Percentiles rank a stretch among this genome's conserved stretches.
Evolutionary conservation across 92 coral and sea anemone species (phyloP).

Genomic region (Porites rus): DNA sequence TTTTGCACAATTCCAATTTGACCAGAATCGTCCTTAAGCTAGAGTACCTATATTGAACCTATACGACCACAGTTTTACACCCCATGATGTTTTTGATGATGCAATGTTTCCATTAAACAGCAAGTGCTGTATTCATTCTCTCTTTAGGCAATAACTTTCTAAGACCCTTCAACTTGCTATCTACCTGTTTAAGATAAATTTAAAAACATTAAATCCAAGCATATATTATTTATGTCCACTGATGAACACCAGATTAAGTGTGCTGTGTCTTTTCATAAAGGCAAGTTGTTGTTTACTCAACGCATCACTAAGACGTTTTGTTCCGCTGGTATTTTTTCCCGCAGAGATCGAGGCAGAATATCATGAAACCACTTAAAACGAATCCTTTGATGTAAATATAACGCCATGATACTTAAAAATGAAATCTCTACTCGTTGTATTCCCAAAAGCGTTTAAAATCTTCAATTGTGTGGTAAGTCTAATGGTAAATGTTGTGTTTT

Average conservation of each 20-base stretch:
- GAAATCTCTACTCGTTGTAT: not conserved
- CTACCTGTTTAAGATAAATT: slow-evolving; percentile 6
- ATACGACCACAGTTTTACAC: too few relatives aligned
- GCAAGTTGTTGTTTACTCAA: not conserved
- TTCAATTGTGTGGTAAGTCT: not conserved
- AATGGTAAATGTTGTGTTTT: not conserved
- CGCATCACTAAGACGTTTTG: not conserved
- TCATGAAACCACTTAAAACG: too few relatives aligned
- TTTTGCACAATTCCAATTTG: too few relatives aligned
- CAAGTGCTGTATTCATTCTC: too few relatives aligned
- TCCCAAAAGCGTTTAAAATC: not conserved
- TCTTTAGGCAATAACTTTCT: too few relatives aligned
- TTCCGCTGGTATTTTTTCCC: not conserved
- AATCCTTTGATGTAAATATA: not conserved
- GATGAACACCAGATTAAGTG: not conserved
- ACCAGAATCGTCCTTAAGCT: too few relatives aligned
- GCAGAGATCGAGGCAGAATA: not conserved
- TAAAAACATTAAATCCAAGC: not conserved
- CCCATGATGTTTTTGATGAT: too few relatives aligned
- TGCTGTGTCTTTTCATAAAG: not conserved
- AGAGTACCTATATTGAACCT: too few relatives aligned
- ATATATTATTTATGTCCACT: slow-evolving; percentile 5
- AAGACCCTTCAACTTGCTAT: not conserved
- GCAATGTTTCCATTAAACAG: too few relatives aligned
- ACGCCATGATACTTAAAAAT: not conserved